A percentile compares a stretch with the other conserved stretches of the same genome.
Evolutionary conservation across 2,113 vertebrate genomes (phyloP).

Genomic region (Trogon surrucura): DNA sequence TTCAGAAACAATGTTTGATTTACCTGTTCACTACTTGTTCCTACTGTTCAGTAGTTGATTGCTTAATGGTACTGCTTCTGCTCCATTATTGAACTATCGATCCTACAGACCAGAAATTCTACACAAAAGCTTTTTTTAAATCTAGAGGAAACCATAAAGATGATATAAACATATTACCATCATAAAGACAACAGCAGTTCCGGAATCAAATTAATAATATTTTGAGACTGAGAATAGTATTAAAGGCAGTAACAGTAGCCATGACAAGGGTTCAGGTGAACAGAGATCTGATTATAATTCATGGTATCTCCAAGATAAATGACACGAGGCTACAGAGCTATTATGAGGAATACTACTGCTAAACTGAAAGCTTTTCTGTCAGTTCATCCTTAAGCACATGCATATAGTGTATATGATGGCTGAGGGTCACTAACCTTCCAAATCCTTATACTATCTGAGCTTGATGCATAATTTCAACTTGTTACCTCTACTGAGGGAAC

Average conservation of each 20-base stretch:
- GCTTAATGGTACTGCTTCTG: neutral
- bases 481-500: neutral
- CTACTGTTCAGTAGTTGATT: neutral
- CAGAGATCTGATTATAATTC: neutral
- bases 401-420: neutral
- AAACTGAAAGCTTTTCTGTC: neutral
- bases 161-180: neutral
- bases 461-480: neutral
- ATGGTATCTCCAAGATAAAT: neutral
- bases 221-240: neutral
- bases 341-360: neutral
- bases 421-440: neutral
- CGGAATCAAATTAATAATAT: neutral
- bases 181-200: neutral
- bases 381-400: neutral
- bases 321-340: neutral
- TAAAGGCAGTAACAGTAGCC: neutral
- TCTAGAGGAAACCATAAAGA: neutral
- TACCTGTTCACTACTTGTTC: neutral
- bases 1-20: neutral
- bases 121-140: neutral
- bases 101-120: neutral
- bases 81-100: neutral
- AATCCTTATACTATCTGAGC: neutral
- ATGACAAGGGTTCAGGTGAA: neutral